Conservation (phyloP, 2,888 invertebrate genomes). For the Toxonevra muliebris region DNA sequence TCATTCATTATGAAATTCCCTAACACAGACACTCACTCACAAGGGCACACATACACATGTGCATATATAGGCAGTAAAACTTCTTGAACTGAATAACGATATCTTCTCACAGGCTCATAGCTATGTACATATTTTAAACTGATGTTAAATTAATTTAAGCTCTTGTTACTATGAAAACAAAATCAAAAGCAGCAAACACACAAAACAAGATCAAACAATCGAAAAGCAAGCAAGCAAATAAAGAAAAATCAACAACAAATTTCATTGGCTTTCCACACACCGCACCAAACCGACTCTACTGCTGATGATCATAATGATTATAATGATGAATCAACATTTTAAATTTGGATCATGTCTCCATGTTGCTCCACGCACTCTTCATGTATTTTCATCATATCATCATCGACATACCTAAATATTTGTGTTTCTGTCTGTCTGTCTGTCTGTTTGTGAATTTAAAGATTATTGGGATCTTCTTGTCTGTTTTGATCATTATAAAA, state of each 20-base stretch:
- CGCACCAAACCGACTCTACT: too few species aligned
- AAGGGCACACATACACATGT: background rate
- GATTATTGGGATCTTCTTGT: too few species aligned
- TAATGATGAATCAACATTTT: slow-evolving; percentile 14
- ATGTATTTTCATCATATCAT: background rate
- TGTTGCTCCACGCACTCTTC: background rate
- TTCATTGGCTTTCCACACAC: background rate
- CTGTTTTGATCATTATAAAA: too few species aligned
- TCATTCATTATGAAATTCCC: slow-evolving; percentile 30
- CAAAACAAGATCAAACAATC: slow-evolving; percentile 14
- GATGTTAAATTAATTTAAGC: slow-evolving; percentile 38
- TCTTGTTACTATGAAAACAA: slow-evolving; percentile 33
- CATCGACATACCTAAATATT: background rate
- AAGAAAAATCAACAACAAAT: background rate
- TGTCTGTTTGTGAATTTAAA: too few species aligned
- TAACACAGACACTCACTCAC: background rate
- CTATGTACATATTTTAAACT: slow-evolving; percentile 31
- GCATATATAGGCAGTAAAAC: background rate
- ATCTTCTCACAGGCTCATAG: slow-evolving; percentile 32
- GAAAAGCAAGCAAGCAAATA: slow-evolving; percentile 1
- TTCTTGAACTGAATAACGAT: slow-evolving; percentile 16
- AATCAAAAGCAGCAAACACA: background rate
- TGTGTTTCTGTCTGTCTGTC: too few species aligned
- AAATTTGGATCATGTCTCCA: slow-evolving; percentile 5
- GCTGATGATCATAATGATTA: slow-evolving; percentile 6